These are phyloP conservation scores for Latrodectus geometricus DNA, from an alignment of 1,140 invertebrate species.

Conservation along the genomic window DNA sequence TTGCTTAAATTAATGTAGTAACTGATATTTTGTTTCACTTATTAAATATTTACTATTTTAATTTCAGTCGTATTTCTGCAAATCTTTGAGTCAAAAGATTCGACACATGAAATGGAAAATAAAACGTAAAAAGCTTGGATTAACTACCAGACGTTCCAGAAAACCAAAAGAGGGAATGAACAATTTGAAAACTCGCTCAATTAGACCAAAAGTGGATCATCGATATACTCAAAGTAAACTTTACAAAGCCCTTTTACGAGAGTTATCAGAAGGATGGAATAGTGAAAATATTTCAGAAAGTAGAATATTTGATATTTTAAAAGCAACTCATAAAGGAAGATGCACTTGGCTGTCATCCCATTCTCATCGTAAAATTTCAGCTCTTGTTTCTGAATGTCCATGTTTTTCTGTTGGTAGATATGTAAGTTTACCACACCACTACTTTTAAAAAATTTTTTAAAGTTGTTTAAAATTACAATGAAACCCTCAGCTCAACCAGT, in stretches of 20 bases:
- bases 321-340: constrained; percentile 19
- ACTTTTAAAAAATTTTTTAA: too few species aligned
- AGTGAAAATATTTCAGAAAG: constrained; percentile 36
- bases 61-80: constrained; percentile 58
- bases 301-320: constrained; percentile 43
- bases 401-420: constrained; percentile 56
- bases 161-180: not conserved
- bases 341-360: constrained; percentile 20
- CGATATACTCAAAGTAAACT: constrained; percentile 42
- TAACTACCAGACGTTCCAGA: constrained; percentile 5
- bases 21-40: too few species aligned
- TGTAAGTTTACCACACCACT: constrained; percentile 32
- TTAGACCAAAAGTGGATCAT: constrained; percentile 24
- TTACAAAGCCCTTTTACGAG: constrained; percentile 39
- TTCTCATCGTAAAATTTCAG: constrained; percentile 10
- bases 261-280: constrained; percentile 40
- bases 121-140: constrained; percentile 42
- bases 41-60: not conserved
- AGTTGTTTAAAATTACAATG: too few species aligned
- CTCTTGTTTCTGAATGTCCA: constrained; percentile 38
- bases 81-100: constrained; percentile 55
- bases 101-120: constrained; percentile 58
- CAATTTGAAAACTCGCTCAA: not conserved
- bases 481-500: not conserved
- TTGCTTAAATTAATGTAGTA: not conserved